Evolutionary conservation across 2,888 invertebrate species (phyloP).

Genomic region (Brenthis daphne): DNA sequence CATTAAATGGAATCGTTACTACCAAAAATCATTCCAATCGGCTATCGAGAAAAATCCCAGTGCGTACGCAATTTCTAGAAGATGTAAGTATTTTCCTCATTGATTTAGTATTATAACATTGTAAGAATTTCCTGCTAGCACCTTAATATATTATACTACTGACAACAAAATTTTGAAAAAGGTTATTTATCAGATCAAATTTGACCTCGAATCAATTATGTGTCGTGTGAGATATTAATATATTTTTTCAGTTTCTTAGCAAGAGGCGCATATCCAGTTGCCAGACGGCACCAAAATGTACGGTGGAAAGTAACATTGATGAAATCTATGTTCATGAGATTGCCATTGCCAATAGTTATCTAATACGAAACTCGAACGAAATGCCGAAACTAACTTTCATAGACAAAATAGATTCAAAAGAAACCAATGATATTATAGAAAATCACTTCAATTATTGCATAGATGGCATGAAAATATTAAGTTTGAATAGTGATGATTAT

Average conservation of each 20-base stretch:
- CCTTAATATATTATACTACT: too few relatives aligned
- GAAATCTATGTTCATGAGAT: conserved; percentile 57
- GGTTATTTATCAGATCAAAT: conserved; percentile 31
- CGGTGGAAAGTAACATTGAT: conserved; percentile 57
- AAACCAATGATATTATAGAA: conserved; percentile 39
- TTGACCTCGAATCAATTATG: conserved; percentile 62
- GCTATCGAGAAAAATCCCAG: conserved; percentile 75
- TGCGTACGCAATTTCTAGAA: conserved; percentile 76
- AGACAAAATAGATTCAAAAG: conserved; percentile 42
- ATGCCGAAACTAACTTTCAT: conserved; percentile 39
- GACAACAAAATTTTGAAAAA: background rate
- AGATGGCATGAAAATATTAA: conserved; percentile 54
- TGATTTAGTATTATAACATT: background rate
- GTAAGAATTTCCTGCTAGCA: background rate
- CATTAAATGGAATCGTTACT: conserved; percentile 77
- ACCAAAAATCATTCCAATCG: conserved; percentile 79
- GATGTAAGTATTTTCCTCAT: conserved; percentile 66
- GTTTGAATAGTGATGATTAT: conserved; percentile 69
- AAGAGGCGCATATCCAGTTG: conserved; percentile 72
- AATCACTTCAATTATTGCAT: conserved; percentile 44
- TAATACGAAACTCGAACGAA: conserved; percentile 34
- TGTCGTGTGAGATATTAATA: conserved; percentile 32
- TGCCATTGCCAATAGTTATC: conserved; percentile 42
- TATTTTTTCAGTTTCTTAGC: conserved; percentile 60
- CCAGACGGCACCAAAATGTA: conserved; percentile 58